Evolutionary conservation across 2,888 invertebrate species (phyloP).

Genomic region (Kuschelorhynchus macadamiae): DNA sequence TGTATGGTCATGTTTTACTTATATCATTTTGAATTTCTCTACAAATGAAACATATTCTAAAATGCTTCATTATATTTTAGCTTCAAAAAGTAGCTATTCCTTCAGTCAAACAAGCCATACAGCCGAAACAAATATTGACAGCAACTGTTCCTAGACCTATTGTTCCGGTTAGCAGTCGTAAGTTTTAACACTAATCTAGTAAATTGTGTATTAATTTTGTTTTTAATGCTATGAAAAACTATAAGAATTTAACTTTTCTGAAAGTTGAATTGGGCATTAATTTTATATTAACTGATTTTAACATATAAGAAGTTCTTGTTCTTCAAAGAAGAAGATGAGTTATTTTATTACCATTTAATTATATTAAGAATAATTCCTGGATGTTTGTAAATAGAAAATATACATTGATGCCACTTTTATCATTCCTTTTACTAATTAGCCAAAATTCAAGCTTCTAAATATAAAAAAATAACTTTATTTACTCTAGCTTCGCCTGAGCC

Average conservation of each 20-base stretch:
- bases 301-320: too few relatives aligned
- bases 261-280: too few relatives aligned
- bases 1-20: too few relatives aligned
- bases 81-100: constrained; percentile 52
- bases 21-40: too few relatives aligned
- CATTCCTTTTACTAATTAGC: too few relatives aligned
- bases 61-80: constrained; percentile 16
- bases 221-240: background rate
- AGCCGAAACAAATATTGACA: constrained; percentile 9
- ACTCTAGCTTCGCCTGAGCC: constrained; percentile 24
- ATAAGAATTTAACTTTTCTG: background rate
- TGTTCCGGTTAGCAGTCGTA: constrained; percentile 34
- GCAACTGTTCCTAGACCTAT: constrained; percentile 31
- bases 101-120: constrained; percentile 30
- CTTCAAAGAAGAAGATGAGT: background rate
- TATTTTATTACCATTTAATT: background rate
- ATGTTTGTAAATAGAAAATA: background rate
- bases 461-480: background rate
- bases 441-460: too few relatives aligned
- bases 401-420: background rate
- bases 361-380: background rate
- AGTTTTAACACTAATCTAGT: constrained; percentile 1
- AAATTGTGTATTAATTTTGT: background rate
- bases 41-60: background rate
- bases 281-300: too few relatives aligned